A percentile compares a stretch with the other conserved stretches of the same genome.
Evolutionary conservation across 2,888 invertebrate species (phyloP).

Genomic region (Phalera bucephala): DNA sequence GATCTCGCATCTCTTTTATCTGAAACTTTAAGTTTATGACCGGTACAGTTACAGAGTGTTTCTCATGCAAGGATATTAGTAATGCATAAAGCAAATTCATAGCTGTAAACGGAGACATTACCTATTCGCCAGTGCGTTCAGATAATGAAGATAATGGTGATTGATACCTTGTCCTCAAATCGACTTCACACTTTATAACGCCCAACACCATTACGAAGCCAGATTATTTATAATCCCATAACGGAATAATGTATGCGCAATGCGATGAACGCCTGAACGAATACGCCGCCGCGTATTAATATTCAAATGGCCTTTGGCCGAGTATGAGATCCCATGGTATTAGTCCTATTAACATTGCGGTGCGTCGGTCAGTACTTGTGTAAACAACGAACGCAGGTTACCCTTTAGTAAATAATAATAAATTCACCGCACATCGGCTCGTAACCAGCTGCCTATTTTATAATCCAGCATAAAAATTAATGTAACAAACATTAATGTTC

Average conservation of each 20-base stretch:
- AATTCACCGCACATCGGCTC: conserved; percentile 33
- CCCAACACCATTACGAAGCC: conserved; percentile 34
- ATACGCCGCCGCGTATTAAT: conserved; percentile 63
- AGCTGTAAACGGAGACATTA: conserved; percentile 26
- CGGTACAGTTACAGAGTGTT: conserved; percentile 7
- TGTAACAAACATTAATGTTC: conserved; percentile 24
- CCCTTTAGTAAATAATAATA: conserved; percentile 47
- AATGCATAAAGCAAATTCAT: conserved; percentile 25
- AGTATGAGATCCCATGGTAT: conserved; percentile 58
- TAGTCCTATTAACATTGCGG: conserved; percentile 61
- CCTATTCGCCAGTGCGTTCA: conserved; percentile 25
- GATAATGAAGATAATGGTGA: conserved; percentile 36
- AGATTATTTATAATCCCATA: conserved; percentile 58
- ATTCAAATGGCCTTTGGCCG: conserved; percentile 71
- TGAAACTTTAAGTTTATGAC: too few species aligned
- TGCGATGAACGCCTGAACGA: conserved; percentile 54
- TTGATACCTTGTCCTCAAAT: conserved; percentile 33
- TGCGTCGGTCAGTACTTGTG: conserved; percentile 43
- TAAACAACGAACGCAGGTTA: conserved; percentile 43
- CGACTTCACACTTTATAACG: conserved; percentile 38
- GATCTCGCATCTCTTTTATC: too few species aligned
- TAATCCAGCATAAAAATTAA: conserved; percentile 26
- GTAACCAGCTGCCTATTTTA: conserved; percentile 50
- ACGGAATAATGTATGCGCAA: conserved; percentile 57
- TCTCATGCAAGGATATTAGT: conserved; percentile 17